Percentiles rank a stretch among this genome's conserved stretches.
Conservation (phyloP, 2,797 vertebrate species). For the Amniataba percoides region DNA sequence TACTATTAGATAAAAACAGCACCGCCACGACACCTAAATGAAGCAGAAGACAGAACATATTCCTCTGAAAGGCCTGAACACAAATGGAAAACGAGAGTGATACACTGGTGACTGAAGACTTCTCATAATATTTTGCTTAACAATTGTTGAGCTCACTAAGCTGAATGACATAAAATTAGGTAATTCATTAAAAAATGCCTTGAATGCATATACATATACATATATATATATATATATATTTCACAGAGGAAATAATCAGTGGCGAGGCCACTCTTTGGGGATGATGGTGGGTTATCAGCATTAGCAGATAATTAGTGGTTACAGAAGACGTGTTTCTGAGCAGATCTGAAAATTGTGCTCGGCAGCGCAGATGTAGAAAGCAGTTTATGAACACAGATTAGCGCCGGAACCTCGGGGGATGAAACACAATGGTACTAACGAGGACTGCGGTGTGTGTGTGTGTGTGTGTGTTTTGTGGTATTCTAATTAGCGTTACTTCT, state of each 20-base stretch:
- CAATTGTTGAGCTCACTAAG: not conserved
- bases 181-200: conserved; percentile 2
- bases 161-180: not conserved
- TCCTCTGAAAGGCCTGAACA: not conserved
- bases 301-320: conserved; percentile 57
- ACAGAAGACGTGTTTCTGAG: conserved; percentile 37
- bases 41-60: not conserved
- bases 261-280: not conserved
- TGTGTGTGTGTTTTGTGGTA: not conserved
- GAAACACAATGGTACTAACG: conserved; percentile 20
- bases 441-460: conserved; percentile 16
- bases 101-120: not conserved
- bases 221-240: not conserved
- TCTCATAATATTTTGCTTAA: not conserved
- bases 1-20: conserved; percentile 19
- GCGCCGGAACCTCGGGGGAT: conserved; percentile 32
- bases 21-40: not conserved
- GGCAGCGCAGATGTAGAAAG: conserved; percentile 28
- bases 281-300: conserved; percentile 32
- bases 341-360: conserved; percentile 30
- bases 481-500: conserved; percentile 52
- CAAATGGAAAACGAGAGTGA: not conserved
- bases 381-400: conserved; percentile 50
- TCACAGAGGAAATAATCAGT: conserved; percentile 17
- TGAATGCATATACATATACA: not conserved